phyloP scores from a whole-genome alignment of 2,888 invertebrate species.

The Macrosiphum euphorbiae region DNA sequence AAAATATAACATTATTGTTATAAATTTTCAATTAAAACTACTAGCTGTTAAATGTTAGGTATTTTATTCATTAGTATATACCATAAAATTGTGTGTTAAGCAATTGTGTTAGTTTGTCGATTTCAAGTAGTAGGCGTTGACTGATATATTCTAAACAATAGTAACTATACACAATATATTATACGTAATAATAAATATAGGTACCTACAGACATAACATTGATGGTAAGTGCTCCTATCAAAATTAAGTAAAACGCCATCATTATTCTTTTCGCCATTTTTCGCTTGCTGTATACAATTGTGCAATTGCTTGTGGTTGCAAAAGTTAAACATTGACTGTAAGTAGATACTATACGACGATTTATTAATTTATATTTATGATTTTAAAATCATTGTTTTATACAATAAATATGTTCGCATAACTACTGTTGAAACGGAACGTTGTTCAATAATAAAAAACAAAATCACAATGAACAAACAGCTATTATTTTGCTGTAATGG shows the following conservation, averaged over 20 bases:
- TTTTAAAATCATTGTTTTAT: not conserved
- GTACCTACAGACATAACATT: too few relatives aligned
- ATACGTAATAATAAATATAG: too few relatives aligned
- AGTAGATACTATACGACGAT: not conserved
- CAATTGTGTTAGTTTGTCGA: too few relatives aligned
- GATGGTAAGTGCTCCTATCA: not conserved
- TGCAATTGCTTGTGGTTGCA: not conserved
- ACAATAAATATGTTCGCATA: not conserved
- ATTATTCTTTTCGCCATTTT: not conserved
- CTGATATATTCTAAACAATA: too few relatives aligned
- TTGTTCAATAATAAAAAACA: not conserved
- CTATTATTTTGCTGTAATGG: not conserved
- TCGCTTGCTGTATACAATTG: not conserved
- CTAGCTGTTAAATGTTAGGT: too few relatives aligned
- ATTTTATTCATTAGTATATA: too few relatives aligned
- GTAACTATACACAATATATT: too few relatives aligned
- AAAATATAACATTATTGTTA: too few relatives aligned
- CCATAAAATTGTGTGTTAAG: too few relatives aligned
- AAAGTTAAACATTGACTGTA: not conserved
- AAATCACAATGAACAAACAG: not conserved
- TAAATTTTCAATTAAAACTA: too few relatives aligned
- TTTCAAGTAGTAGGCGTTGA: too few relatives aligned
- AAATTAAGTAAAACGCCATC: not conserved
- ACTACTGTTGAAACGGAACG: not conserved
- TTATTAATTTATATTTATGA: too few relatives aligned